Base-by-base conservation (phyloP, 1,140 invertebrate genomes). In the Drosophila oshimai region DNA sequence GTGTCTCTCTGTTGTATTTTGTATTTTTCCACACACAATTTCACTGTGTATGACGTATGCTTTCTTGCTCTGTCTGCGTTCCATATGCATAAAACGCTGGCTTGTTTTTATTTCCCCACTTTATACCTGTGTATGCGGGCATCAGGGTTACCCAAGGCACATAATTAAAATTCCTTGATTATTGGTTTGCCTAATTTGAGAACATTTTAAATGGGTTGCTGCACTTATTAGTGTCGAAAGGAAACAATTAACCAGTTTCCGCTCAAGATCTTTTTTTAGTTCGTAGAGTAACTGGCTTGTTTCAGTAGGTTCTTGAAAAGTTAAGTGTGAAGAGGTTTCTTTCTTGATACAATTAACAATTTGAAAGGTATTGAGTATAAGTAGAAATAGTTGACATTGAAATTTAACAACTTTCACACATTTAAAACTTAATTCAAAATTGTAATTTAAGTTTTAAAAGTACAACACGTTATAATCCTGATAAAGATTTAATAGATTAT, bases 11-110 rank as follows among this genome's bases (percentile, higher is more conserved):
- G 53, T 13, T 44, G 29, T 22, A 44, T 22, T 53, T 39, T 53
- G 76, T 80, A 69, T 72, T 76, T 80, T 80, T 80, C 58, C 50
- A 60, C 61, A 86, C 61, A 80, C 71, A 76, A 87, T 86, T 86
- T 86, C 81, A 68, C 81, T 86, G 61, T 86, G 61, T 76, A 79
- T 84, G 74, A 81, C 75, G 79, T 83, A 74, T 81, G 51, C 68
- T 83, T 81, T 83, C 61, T 73, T 72, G 51, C 22, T 62, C 47
- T 77, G 50, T 57, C 44, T 36, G 49, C 55, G 55, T 62, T 45
- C 50, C 76, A 79, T 79, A 79, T 79, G 75, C 75, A 79, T 70
- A 79, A 75, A 58, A 49, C 50, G 36, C 65, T 49, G 49, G 44
- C 15, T 20, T 20, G 54, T 24, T 64, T 47, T 50, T 65, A 24